Base-by-base conservation (phyloP, 2,113 vertebrate genomes). In the Gymnogyps californianus region DNA sequence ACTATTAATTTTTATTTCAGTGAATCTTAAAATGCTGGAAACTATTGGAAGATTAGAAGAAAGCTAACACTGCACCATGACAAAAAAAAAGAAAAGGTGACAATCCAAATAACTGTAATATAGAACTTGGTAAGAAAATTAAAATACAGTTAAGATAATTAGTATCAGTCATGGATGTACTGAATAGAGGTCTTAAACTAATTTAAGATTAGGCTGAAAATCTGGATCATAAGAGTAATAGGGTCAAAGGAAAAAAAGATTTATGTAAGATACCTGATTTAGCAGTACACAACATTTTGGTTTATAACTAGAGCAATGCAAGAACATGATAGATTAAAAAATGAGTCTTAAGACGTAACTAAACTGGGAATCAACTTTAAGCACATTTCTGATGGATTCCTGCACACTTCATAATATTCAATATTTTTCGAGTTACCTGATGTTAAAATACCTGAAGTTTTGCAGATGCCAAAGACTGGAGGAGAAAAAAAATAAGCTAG, bases 181-280 rank as follows among this genome's bases (percentile, higher is more conserved):
- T 67, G 64, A 89, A 93, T 51, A 81, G 34, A 91, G 51, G 65
- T 87, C 69, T 94, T 84, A 72, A 83, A 69, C 49, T 89, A 87
- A 89, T 90, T 84, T 87, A 85, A 34, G n/a, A 94, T 95, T 76
- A 74, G 74, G 31, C 54, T 87, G 65, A 95, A 87, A 93, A 94
- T 85, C 84, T 91, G 82, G 81, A 89, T 91, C 84, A 71, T 67
- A 71, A 49, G 31, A 75, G 16, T 87, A 94, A 95, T 7, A 91
- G 10, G 61, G 90, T 93, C 82, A 93, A 85, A 91, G 19, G 28
- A 78, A 95, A 87, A 92, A 81, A 71, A 34, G 16, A 57, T 65
- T 87, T 93, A 69, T 84, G 38, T 90, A 94, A 94, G 82, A 71
- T 55, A 54, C 46, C 65, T 55, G 61, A 90, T 85, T 67, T 79